phyloP scores from a whole-genome alignment of 1,140 invertebrate species.

The Pseudomyrmex gracilis region DNA sequence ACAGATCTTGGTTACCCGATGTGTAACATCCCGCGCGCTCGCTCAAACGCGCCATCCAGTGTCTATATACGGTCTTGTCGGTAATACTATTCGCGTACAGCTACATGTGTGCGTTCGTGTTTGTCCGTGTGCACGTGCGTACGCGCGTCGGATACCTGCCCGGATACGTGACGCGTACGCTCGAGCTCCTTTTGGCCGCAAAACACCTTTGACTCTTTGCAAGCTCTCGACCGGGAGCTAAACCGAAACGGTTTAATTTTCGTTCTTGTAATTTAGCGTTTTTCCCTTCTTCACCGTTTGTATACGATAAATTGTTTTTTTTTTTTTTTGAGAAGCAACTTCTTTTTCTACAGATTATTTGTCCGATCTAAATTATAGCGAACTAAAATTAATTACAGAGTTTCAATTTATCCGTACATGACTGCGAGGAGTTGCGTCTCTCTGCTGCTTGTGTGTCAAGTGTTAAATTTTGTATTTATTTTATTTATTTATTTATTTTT shows the following conservation, averaged over 20 bases:
- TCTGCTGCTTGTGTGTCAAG: too few species aligned
- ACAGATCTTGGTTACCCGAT: conserved; percentile 86
- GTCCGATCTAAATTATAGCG: too few species aligned
- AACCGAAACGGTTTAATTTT: background rate
- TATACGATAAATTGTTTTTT: background rate
- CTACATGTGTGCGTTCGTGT: conserved; percentile 1
- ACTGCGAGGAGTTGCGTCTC: too few species aligned
- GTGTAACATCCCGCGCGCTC: conserved; percentile 84
- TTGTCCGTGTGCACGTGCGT: background rate
- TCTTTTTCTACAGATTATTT: too few species aligned
- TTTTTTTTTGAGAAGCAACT: too few species aligned
- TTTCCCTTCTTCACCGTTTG: too few species aligned
- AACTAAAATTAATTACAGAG: too few species aligned
- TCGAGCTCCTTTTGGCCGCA: conserved; percentile 18
- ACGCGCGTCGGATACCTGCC: conserved; percentile 24
- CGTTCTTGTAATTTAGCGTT: background rate
- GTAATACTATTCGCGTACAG: conserved; percentile 61
- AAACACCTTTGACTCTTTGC: conserved; percentile 41
- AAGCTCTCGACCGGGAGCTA: background rate
- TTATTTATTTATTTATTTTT: too few species aligned
- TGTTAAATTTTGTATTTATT: too few species aligned
- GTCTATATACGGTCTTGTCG: conserved; percentile 69
- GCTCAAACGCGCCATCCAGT: conserved; percentile 74
- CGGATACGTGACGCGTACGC: conserved; percentile 44
- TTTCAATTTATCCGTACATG: too few species aligned